phyloP scores from a whole-genome alignment of 2,113 vertebrate genomes.

The Leiothrix lutea region DNA sequence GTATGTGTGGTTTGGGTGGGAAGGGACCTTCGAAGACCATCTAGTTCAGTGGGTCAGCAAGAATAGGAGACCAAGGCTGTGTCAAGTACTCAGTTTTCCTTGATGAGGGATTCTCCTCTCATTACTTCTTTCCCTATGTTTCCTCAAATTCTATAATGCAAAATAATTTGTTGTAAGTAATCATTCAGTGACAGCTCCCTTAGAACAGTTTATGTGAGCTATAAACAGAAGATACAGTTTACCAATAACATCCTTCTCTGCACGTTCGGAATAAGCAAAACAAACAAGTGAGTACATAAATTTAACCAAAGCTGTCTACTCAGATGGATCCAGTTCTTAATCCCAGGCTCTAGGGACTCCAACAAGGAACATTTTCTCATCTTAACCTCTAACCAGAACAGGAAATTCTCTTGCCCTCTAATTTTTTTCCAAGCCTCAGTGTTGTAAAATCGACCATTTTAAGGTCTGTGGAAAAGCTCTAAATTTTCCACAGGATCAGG shows the following conservation, averaged over 20 bases:
- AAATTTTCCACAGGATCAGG: not conserved
- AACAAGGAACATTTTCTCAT: constrained; percentile 33
- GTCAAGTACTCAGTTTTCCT: not conserved
- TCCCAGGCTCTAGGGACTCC: not conserved
- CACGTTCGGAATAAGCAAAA: constrained; percentile 22
- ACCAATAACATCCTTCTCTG: not conserved
- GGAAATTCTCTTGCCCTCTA: constrained; percentile 29
- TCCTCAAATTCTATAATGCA: not conserved
- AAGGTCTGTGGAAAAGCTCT: not conserved
- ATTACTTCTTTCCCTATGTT: not conserved
- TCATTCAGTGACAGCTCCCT: not conserved
- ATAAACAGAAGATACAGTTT: not conserved
- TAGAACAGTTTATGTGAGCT: not conserved
- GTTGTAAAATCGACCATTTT: not conserved
- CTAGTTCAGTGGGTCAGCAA: not conserved
- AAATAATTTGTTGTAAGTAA: not conserved
- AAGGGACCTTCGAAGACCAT: not conserved
- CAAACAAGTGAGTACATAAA: not conserved
- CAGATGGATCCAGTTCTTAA: not conserved
- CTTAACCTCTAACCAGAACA: constrained; percentile 46
- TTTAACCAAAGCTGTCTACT: not conserved
- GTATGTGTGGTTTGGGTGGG: not conserved
- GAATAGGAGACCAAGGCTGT: not conserved
- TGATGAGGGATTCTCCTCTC: not conserved
- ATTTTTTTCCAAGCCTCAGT: not conserved